Evolutionary conservation across 2,888 invertebrate species (phyloP).

Genomic region (Nebria salina): DNA sequence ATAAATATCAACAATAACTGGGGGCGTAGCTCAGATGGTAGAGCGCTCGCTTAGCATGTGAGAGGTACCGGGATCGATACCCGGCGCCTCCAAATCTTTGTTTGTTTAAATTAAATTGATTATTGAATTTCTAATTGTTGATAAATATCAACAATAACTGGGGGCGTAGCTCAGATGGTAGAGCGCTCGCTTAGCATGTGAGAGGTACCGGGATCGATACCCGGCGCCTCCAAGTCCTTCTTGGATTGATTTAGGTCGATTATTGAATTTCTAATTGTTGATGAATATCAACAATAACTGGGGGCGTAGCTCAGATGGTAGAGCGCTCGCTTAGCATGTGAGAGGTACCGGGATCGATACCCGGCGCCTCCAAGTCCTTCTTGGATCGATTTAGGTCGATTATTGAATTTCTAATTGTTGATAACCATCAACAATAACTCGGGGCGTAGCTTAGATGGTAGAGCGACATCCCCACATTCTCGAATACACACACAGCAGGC

Average conservation of each 20-base stretch:
- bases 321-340: conserved; percentile 69
- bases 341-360: conserved; percentile 69
- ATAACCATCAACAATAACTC: not conserved
- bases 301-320: conserved; percentile 67
- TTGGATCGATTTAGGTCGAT: not conserved
- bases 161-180: conserved; percentile 67
- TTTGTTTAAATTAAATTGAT: not conserved
- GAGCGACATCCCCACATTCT: too few relatives aligned
- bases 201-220: conserved; percentile 69
- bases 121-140: not conserved
- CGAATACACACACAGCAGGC: too few relatives aligned
- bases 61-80: conserved; percentile 69
- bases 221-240: conserved; percentile 61
- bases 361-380: conserved; percentile 59
- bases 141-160: not conserved
- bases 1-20: not conserved
- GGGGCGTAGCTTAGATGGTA: conserved; percentile 67
- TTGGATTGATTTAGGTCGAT: not conserved
- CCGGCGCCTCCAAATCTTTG: conserved; percentile 59
- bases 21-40: conserved; percentile 67
- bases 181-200: conserved; percentile 69
- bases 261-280: not conserved
- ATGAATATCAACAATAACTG: not conserved
- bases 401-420: not conserved
- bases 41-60: conserved; percentile 69